Evolutionary conservation across 2,113 vertebrate genomes (phyloP).

Genomic region (Ptilorrhoa leucosticta): DNA sequence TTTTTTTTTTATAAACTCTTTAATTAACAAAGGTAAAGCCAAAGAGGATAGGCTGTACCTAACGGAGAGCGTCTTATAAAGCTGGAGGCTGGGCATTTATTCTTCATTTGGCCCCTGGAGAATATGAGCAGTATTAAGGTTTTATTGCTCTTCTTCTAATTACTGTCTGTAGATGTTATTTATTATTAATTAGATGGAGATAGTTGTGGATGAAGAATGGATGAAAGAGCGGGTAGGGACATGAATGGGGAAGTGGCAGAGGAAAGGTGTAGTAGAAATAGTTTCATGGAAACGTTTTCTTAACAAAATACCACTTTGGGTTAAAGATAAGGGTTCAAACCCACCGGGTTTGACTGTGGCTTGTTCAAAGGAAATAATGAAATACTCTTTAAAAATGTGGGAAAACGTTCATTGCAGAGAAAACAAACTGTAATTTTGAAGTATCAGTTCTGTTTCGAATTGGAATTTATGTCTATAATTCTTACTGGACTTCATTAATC

Average conservation of each 20-base stretch:
- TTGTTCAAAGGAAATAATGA: neutral
- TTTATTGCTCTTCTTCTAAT: neutral
- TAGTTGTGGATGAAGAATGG: neutral
- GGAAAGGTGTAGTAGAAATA: neutral
- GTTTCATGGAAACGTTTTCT: neutral
- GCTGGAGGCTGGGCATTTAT: neutral
- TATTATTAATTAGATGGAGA: neutral
- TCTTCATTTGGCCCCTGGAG: neutral
- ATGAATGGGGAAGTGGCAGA: neutral
- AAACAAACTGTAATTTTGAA: neutral
- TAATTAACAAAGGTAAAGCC: neutral
- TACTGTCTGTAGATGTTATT: neutral
- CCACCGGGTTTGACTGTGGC: accelerated
- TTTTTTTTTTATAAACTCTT: neutral
- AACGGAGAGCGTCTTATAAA: neutral
- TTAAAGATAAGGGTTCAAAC: neutral
- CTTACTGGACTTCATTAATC: neutral
- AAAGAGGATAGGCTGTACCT: neutral
- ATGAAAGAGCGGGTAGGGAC: accelerated
- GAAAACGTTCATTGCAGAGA: neutral
- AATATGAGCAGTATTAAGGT: neutral
- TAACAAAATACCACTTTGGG: neutral
- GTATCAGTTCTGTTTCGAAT: neutral
- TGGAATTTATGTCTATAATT: neutral
- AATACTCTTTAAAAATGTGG: neutral